Base-by-base conservation (phyloP, 2,113 vertebrate genomes). In the Pimephales promelas region DNA sequence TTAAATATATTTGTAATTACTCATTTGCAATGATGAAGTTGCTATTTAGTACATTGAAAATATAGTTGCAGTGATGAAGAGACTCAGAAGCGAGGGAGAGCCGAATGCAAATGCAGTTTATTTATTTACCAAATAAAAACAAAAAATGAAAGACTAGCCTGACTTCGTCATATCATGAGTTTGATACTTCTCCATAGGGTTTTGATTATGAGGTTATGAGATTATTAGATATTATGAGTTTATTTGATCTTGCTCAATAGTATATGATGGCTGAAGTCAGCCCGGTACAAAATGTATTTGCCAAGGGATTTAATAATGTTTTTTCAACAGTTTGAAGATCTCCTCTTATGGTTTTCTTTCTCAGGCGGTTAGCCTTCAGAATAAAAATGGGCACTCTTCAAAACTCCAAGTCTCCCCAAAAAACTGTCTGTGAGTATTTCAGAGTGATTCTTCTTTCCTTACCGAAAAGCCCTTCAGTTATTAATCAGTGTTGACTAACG, bases 351-450 rank as follows among this genome's bases (percentile, higher is more conserved):
- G 20, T 45, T 14, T 49, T 85, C 85, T 26, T 79, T 86, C 36
- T 85, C 89, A 99, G 97, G 88, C 95, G 97, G 5, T 84, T 99
- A 88, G 95, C 88, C 81, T 97, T 97, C 94, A 93, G 97, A 92
- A 96, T 95, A 91, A 93, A 96, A 89, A 90, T 94, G 34, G 96
- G 96, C 64, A 95, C 93, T 0, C 90, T 97, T 83, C 96, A 95
- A 26, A 95, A 95, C 77, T 91, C 96, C 79, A 96, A 94, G 90
- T 95, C 93, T 83, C 91, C 94, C 84, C 95, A 93, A 94, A 96
- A 94, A 83, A 93, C 95, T 0, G 83, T 89, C 16, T 98, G 97
- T 98, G 91, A 99, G 97, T 97, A 84, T 85, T 83, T 86, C 22
- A 26, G 40, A 9, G 83, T 78, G 36, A 57, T 76, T 82, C 43